Base-by-base conservation (phyloP, 2,113 vertebrate genomes). In the Nibea albiflora region DNA sequence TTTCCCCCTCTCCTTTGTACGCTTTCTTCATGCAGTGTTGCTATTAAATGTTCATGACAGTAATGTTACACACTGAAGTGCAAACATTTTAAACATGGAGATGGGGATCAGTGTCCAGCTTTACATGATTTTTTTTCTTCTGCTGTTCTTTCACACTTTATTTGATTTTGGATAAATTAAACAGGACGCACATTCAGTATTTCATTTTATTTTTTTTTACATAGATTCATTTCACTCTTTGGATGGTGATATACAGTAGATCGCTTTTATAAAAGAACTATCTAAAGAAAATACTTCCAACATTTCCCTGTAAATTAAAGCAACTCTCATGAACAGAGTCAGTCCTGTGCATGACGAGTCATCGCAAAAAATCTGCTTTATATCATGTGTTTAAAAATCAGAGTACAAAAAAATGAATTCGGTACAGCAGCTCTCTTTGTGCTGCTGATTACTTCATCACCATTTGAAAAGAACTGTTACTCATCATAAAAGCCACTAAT, bases 1-100 rank as follows among this genome's bases (percentile, higher is more conserved):
- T 49, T 56, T 22, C 17, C 1, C 14, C 7, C 8, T 5, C 8
- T 54, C 14, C 10, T 64, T 70, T 54, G 15, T 60, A 31, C 31
- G n/a, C 15, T 24, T 57, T 26, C 12, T 67, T 22, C 4, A n/a
- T 9, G 70, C 44, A 3, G 10, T 42, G 19, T 54, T 76, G 24
- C 80, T 56, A 76, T 57, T 67, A 84, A 77, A 80, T 50, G 24
- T 76, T 83, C 22, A 60, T 44, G 19, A 54, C 4, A 42, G 24
- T 50, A 31, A 54, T 39, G 3, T 73, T 16, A 56, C 44, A 24
- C 6, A 9, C 17, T 44, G 16, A 46, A 19, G 56, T 26, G 12
- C 17, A 14, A 17, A 17, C 22, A 10, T 26, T 26, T 26, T 2
- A 26, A 26, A 26, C 46, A 44, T 54, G 17, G 2, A 49, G 52